phyloP scores from a whole-genome alignment of 2,113 vertebrate genomes.

The Lontra canadensis region DNA sequence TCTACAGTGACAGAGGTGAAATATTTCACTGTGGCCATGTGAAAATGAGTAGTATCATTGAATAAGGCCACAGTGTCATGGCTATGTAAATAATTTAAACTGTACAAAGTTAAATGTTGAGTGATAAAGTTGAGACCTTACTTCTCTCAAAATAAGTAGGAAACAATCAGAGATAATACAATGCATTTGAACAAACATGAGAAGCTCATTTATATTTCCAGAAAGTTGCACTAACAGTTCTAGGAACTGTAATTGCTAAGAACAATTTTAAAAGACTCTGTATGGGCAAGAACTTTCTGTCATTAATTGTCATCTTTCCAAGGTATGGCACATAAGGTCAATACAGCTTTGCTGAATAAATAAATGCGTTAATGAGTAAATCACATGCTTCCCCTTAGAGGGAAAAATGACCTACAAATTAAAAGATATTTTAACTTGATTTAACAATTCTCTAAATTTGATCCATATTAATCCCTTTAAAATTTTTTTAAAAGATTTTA shows the following conservation, averaged over 20 bases:
- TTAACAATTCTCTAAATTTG: neutral
- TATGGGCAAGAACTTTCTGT: neutral
- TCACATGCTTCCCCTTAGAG: neutral
- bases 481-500: too few species aligned
- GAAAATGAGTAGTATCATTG: constrained; percentile 28
- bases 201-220: neutral
- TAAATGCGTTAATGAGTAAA: neutral
- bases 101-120: neutral
- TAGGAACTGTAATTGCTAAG: neutral
- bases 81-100: neutral
- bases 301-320: neutral
- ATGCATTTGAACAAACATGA: neutral
- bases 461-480: neutral
- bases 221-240: neutral
- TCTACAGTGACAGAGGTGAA: constrained; percentile 64
- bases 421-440: neutral
- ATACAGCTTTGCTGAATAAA: neutral
- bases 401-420: neutral
- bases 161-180: neutral
- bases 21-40: neutral
- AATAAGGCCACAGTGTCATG: neutral
- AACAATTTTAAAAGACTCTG: neutral
- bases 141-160: neutral
- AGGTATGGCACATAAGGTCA: neutral
- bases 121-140: neutral